Percentiles rank a stretch among this genome's conserved stretches.
Conservation (phyloP, 2,113 vertebrate genomes). For the Sinocyclocheilus maitianheensis region DNA sequence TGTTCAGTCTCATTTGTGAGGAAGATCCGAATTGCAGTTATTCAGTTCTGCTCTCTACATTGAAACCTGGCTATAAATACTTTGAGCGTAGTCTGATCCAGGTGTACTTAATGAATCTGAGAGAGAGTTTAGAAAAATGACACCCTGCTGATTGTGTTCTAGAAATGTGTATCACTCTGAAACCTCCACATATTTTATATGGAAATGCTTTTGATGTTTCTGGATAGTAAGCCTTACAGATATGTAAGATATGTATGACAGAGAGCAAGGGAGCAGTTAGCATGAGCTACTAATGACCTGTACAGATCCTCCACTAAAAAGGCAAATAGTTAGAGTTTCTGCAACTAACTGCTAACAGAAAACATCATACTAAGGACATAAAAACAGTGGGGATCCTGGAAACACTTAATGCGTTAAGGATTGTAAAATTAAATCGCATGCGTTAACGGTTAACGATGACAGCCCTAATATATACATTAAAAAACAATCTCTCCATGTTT, state of each 20-base stretch:
- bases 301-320: neutral
- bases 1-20: slow-evolving; percentile 10
- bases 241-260: too few relatives aligned
- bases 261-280: neutral
- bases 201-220: neutral
- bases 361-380: neutral
- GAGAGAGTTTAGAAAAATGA: slow-evolving; percentile 14
- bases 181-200: slow-evolving; percentile 7
- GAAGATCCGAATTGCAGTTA: slow-evolving; percentile 54
- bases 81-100: slow-evolving; percentile 43
- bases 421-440: too few relatives aligned
- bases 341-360: neutral
- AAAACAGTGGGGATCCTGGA: neutral
- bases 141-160: slow-evolving; percentile 4
- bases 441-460: too few relatives aligned
- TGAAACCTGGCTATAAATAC: slow-evolving; percentile 57
- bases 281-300: neutral
- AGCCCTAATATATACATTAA: too few relatives aligned
- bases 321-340: neutral
- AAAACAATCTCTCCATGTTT: too few relatives aligned
- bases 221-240: neutral
- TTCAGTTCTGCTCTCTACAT: slow-evolving; percentile 51
- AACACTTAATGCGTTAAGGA: too few relatives aligned
- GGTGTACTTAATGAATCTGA: slow-evolving; percentile 64
- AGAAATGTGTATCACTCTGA: neutral